Evolutionary conservation across 2,113 vertebrate species (phyloP).

Genomic region (Nyctereutes procyonoides): DNA sequence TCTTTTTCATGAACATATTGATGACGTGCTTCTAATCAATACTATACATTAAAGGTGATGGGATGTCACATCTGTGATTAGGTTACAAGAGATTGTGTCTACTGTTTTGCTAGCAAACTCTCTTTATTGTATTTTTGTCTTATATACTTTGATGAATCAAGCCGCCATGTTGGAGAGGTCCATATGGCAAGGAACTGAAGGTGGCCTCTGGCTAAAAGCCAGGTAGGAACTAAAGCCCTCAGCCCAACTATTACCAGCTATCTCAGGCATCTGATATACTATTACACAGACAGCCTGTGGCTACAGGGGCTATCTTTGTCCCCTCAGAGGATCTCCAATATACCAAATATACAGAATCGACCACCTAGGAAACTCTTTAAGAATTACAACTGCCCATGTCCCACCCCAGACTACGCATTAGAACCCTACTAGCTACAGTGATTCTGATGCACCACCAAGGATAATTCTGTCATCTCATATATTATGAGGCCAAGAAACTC

Average conservation of each 20-base stretch:
- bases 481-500: neutral
- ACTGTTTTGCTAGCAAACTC: neutral
- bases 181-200: neutral
- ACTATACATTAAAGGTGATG: neutral
- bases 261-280: neutral
- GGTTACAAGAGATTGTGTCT: neutral
- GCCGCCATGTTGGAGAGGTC: neutral
- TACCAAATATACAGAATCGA: neutral
- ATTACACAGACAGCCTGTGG: neutral
- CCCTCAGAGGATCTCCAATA: neutral
- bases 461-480: neutral
- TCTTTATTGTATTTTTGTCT: neutral
- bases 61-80: neutral
- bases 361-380: neutral
- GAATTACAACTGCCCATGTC: neutral
- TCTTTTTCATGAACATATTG: neutral
- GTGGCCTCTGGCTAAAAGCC: neutral
- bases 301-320: neutral
- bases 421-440: rapidly evolving
- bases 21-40: neutral
- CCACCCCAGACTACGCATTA: neutral
- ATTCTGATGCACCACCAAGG: neutral
- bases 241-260: neutral
- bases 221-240: neutral
- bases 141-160: neutral